Evolutionary conservation across 1,140 invertebrate genomes (phyloP).

Genomic region (Bombus balteatus): DNA sequence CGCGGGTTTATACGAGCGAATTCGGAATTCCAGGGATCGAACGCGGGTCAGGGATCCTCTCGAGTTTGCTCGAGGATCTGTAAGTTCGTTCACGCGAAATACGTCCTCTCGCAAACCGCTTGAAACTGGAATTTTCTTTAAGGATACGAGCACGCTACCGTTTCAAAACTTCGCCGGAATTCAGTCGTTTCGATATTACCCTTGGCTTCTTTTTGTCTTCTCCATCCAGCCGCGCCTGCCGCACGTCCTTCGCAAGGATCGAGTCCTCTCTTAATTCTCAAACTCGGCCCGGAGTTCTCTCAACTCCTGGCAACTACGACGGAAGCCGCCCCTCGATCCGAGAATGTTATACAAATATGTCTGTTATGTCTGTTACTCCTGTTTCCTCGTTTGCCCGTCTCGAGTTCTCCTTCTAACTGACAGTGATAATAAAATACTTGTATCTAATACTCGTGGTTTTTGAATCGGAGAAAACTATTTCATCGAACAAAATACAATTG

Average conservation of each 20-base stretch:
- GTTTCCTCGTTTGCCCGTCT: neutral
- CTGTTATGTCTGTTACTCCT: slow-evolving; percentile 5
- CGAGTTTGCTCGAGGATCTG: slow-evolving; percentile 19
- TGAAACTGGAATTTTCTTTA: slow-evolving; percentile 28
- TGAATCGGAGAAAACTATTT: neutral
- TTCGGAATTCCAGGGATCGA: slow-evolving; percentile 17
- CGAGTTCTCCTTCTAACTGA: neutral
- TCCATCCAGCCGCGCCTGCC: no score
- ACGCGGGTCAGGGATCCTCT: slow-evolving; percentile 18
- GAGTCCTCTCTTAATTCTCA: slow-evolving; percentile 15
- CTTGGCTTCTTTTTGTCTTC: neutral
- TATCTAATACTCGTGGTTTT: neutral
- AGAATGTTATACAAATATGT: neutral
- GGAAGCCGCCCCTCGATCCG: neutral
- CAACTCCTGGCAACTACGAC: neutral
- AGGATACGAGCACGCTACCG: neutral
- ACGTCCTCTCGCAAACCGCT: slow-evolving; percentile 16
- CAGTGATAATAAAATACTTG: neutral
- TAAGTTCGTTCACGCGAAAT: slow-evolving; percentile 37
- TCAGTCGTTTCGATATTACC: slow-evolving; percentile 2
- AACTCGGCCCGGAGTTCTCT: neutral
- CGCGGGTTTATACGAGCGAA: neutral
- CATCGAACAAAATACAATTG: neutral
- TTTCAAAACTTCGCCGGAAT: slow-evolving; percentile 5
- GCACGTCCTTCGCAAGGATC: neutral